These are phyloP conservation scores for Cephalopterus ornatus DNA, from an alignment of 2,113 vertebrate genomes.

Conservation along the genomic window DNA sequence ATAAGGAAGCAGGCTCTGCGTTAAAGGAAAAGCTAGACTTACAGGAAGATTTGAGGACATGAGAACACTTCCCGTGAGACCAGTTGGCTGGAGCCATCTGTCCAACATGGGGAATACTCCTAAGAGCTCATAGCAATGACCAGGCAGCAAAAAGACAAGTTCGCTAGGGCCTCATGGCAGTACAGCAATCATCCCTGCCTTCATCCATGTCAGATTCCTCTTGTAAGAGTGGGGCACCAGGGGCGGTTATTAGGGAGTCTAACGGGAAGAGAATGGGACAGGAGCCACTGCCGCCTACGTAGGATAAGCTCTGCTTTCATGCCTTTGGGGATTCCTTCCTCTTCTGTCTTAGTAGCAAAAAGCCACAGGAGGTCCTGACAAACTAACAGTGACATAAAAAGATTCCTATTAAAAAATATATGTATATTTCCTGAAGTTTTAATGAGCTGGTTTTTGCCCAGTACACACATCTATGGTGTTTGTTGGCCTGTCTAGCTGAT, in stretches of 20 bases:
- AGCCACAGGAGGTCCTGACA: background rate
- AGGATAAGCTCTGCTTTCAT: background rate
- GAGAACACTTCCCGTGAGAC: background rate
- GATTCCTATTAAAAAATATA: background rate
- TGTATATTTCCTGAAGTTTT: background rate
- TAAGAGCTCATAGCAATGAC: background rate
- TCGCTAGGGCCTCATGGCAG: background rate
- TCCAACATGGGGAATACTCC: fast-evolving
- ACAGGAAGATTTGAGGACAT: background rate
- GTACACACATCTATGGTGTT: background rate
- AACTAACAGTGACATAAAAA: background rate
- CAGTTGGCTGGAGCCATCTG: background rate
- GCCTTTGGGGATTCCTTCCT: background rate
- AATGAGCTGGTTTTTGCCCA: background rate
- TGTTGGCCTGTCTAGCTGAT: background rate
- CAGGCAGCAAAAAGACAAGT: background rate
- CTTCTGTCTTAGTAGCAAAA: background rate
- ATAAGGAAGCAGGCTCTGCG: background rate
- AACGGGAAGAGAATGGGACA: background rate
- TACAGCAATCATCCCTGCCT: background rate
- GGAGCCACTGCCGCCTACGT: background rate
- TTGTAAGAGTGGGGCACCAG: background rate
- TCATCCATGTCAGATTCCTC: background rate
- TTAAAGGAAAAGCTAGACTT: background rate
- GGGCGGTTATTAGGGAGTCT: background rate